Conservation (phyloP, 2,888 invertebrate genomes). For the Meghimatium bilineatum region DNA sequence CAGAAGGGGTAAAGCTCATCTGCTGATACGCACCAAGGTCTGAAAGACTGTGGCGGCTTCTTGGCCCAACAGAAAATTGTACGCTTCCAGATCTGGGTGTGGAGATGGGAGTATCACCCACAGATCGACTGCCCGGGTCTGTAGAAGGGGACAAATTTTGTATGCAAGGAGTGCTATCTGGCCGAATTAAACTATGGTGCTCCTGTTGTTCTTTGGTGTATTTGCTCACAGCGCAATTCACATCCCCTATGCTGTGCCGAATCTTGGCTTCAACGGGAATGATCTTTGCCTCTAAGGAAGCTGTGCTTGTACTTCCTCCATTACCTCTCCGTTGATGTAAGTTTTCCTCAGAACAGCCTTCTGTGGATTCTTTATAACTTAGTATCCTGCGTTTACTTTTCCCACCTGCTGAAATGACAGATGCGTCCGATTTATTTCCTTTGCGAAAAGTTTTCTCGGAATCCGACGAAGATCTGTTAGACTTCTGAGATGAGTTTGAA, state of each 20-base stretch:
- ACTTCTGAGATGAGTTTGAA: conserved; percentile 35
- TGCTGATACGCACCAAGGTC: conserved; percentile 64
- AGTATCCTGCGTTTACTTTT: background rate
- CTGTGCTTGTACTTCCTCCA: background rate
- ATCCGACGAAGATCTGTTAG: conserved; percentile 28
- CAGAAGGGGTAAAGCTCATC: conserved; percentile 41
- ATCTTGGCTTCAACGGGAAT: conserved; percentile 31
- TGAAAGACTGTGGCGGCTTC: conserved; percentile 64
- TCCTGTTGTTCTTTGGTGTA: background rate
- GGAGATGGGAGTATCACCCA: conserved; percentile 13
- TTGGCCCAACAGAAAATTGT: conserved; percentile 52
- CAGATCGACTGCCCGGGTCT: conserved; percentile 4
- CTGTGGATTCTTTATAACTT: conserved; percentile 30
- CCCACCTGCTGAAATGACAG: background rate
- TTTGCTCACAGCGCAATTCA: background rate
- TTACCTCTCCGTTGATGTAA: background rate
- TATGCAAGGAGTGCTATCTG: conserved; percentile 46
- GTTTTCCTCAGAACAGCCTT: conserved; percentile 8
- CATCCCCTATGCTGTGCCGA: conserved; percentile 33
- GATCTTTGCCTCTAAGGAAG: conserved; percentile 36
- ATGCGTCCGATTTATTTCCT: conserved; percentile 33
- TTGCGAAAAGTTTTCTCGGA: conserved; percentile 31
- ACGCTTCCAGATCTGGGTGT: conserved; percentile 2
- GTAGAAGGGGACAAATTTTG: conserved; percentile 20
- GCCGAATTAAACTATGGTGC: conserved; percentile 21